These are phyloP conservation scores for Coilia nasus DNA, from an alignment of 2,797 vertebrate genomes.

Conservation along the genomic window DNA sequence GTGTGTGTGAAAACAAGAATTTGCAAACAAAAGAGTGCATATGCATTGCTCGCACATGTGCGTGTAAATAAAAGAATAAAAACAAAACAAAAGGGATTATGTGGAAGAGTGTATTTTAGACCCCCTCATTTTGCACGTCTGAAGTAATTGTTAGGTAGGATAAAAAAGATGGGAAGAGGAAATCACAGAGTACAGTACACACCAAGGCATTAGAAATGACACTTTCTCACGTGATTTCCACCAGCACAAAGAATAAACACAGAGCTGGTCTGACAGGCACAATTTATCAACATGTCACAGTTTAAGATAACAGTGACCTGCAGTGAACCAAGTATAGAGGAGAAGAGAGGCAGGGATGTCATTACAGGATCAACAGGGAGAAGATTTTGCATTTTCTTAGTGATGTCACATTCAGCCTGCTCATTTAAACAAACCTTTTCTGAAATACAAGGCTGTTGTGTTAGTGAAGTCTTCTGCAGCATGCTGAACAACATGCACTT, in stretches of 20 bases:
- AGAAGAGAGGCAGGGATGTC: background rate
- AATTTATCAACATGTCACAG: background rate
- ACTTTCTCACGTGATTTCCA: background rate
- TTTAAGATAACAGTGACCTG: background rate
- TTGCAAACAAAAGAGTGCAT: background rate
- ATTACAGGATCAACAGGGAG: background rate
- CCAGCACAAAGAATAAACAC: background rate
- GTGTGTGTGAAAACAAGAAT: constrained; percentile 53
- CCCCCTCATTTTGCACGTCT: background rate
- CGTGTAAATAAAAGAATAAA: no score
- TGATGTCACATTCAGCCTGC: no score
- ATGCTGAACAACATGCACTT: no score
- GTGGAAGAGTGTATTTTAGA: background rate
- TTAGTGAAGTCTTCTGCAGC: no score
- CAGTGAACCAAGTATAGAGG: background rate
- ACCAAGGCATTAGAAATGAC: background rate
- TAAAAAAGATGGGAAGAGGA: background rate
- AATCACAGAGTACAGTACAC: background rate
- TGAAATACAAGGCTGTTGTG: background rate
- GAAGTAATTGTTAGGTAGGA: constrained; percentile 1
- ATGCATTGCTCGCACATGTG: no score
- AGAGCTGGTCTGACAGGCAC: background rate
- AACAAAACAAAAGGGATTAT: background rate
- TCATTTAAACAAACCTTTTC: background rate
- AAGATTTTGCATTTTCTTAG: no score